These are phyloP conservation scores for Meloidogyne floridensis DNA, from an alignment of 1,140 invertebrate species.

Conservation along the genomic window DNA sequence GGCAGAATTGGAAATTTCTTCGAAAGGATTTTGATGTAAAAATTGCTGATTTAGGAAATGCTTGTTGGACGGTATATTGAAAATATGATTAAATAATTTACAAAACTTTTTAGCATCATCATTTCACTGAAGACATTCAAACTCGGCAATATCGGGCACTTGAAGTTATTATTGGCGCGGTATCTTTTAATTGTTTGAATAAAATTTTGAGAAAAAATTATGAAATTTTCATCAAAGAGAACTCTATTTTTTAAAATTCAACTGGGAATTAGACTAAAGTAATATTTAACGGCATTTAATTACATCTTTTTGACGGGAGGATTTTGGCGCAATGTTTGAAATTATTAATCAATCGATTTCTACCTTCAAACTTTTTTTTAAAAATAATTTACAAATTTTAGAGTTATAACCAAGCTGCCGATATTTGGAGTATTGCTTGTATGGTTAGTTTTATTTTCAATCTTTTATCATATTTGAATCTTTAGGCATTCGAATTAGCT, in stretches of 20 bases:
- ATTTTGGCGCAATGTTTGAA: too few relatives aligned
- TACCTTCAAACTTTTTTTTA: too few relatives aligned
- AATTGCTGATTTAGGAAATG: constrained; percentile 94
- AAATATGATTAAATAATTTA: constrained; percentile 24
- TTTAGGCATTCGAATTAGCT: constrained; percentile 88
- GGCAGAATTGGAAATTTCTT: constrained; percentile 13
- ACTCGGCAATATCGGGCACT: constrained; percentile 94
- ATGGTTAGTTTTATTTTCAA: constrained; percentile 73
- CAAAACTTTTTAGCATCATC: constrained; percentile 72
- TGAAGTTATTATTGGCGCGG: constrained; percentile 87
- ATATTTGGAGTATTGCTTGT: constrained; percentile 97
- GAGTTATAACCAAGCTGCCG: constrained; percentile 89
- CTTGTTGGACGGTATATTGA: constrained; percentile 88
- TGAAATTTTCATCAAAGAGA: too few relatives aligned
- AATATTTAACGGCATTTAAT: too few relatives aligned
- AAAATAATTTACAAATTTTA: not conserved
- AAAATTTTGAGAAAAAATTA: not conserved
- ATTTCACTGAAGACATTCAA: constrained; percentile 96
- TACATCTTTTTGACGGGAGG: too few relatives aligned
- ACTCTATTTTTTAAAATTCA: too few relatives aligned
- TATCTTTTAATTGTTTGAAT: not conserved
- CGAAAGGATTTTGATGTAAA: constrained; percentile 51
- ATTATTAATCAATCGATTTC: too few relatives aligned
- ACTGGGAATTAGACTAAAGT: too few relatives aligned
- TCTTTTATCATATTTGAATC: constrained; percentile 17